Conservation (phyloP, 2,113 vertebrate genomes). For the Onychorhynchus coronatus region DNA sequence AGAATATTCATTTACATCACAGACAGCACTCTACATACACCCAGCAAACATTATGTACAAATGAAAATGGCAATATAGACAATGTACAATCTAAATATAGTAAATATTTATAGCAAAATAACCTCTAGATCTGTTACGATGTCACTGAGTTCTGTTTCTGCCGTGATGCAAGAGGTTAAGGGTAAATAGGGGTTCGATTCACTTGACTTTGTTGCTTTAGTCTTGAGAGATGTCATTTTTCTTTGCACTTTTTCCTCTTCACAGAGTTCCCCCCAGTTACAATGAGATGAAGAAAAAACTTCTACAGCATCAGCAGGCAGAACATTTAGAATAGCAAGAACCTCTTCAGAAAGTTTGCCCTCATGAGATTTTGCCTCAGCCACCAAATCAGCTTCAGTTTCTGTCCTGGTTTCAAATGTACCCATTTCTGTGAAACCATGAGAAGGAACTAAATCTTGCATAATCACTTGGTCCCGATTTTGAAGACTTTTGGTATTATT, state of each 20-base stretch:
- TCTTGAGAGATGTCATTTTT: conserved; percentile 81
- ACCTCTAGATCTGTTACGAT: conserved; percentile 91
- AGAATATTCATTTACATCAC: neutral
- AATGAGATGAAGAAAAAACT: conserved; percentile 55
- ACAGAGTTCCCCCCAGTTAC: conserved; percentile 63
- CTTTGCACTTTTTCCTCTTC: conserved; percentile 79
- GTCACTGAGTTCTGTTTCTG: conserved; percentile 87
- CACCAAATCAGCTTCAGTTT: conserved; percentile 8
- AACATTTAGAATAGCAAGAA: conserved; percentile 67
- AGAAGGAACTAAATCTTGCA: neutral
- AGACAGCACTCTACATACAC: neutral
- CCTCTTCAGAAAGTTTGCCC: conserved; percentile 50
- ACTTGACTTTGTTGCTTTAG: conserved; percentile 66
- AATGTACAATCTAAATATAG: neutral
- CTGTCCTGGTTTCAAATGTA: conserved; percentile 4
- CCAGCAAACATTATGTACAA: neutral
- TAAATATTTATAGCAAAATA: conserved; percentile 43
- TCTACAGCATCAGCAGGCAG: conserved; percentile 79
- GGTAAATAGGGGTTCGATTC: conserved; percentile 81
- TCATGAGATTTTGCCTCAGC: conserved; percentile 2
- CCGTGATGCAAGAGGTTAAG: conserved; percentile 88
- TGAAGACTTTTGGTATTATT: neutral
- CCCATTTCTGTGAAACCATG: neutral
- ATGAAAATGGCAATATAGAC: neutral
- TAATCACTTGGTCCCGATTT: conserved; percentile 15